These are phyloP conservation scores for Oasisia sp. DNA, from an alignment of 2,888 invertebrate genomes.

Conservation along the genomic window DNA sequence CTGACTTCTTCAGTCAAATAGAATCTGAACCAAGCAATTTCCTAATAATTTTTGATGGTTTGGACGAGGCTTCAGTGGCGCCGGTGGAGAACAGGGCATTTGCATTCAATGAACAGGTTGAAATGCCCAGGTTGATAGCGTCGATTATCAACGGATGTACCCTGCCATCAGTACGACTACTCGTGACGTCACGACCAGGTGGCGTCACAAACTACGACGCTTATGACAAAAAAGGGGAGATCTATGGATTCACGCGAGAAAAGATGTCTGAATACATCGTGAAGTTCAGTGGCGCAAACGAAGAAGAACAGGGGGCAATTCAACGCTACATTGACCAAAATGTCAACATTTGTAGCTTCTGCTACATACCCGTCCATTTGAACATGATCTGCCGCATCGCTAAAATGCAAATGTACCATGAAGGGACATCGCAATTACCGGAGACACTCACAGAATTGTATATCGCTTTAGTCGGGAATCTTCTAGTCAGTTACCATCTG, in stretches of 20 bases:
- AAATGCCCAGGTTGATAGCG: neutral
- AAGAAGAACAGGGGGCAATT: neutral
- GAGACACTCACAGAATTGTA: neutral
- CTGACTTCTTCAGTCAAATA: neutral
- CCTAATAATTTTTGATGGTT: neutral
- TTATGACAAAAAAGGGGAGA: neutral
- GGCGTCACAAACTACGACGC: neutral
- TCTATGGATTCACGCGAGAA: neutral
- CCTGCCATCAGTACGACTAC: neutral
- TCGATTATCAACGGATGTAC: neutral
- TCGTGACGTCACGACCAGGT: neutral
- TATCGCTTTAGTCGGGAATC: neutral
- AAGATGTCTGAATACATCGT: neutral
- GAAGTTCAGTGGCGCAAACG: neutral
- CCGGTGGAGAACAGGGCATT: neutral
- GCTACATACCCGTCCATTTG: too few species aligned
- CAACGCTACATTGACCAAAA: too few species aligned
- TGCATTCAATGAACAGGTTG: neutral
- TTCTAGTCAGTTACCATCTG: neutral
- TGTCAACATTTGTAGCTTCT: too few species aligned
- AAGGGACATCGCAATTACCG: neutral
- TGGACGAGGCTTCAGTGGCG: neutral
- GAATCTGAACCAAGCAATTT: neutral
- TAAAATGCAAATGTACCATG: too few species aligned
- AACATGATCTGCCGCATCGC: too few species aligned